Conservation (phyloP, 2,797 vertebrate genomes). For the Siniperca undulata region DNA sequence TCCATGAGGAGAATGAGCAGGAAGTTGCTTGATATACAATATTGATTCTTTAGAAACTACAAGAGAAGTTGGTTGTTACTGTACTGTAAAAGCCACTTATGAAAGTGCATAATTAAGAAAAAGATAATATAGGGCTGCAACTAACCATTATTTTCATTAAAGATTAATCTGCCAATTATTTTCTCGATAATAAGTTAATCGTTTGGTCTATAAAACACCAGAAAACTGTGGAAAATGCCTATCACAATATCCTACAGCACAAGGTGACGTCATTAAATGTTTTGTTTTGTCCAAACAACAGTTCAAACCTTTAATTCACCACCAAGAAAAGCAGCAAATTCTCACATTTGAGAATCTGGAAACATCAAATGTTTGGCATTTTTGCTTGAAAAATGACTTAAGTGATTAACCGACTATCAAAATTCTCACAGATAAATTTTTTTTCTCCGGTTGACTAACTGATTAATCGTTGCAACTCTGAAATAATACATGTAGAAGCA, state of each 20-base stretch:
- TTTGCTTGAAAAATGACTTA: not conserved
- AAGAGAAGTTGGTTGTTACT: not conserved
- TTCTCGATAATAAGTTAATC: not conserved
- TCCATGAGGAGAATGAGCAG: not conserved
- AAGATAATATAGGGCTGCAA: not conserved
- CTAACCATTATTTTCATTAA: not conserved
- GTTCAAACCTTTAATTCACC: not conserved
- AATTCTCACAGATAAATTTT: not conserved
- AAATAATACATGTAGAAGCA: not conserved
- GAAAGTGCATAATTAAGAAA: not conserved
- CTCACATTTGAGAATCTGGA: not conserved
- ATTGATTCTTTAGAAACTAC: constrained; percentile 5
- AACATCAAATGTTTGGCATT: not conserved
- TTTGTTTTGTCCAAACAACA: not conserved
- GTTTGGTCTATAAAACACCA: not conserved
- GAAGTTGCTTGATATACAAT: not conserved
- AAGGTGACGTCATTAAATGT: not conserved
- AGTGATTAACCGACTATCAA: not conserved
- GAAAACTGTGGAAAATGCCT: not conserved
- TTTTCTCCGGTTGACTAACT: not conserved
- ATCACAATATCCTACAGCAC: not conserved
- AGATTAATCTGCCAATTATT: not conserved
- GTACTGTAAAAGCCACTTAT: not conserved
- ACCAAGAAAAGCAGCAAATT: not conserved
- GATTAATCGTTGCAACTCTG: not conserved